Percentiles rank a stretch among this genome's conserved stretches.
Conservation (phyloP, 2,797 vertebrate genomes). For the Notolabrus celidotus region DNA sequence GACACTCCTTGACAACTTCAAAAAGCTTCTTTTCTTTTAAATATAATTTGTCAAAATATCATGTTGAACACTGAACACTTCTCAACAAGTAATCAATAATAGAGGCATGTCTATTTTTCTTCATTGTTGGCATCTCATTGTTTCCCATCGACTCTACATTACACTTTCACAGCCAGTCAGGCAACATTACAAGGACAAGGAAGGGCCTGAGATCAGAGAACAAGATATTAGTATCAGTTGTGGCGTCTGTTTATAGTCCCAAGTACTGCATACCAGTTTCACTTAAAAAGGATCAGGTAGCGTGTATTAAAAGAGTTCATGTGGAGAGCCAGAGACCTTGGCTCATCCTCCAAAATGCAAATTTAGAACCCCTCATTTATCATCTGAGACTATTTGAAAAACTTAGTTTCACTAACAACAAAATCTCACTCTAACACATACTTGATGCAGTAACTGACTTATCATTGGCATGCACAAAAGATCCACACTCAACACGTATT, state of each 20-base stretch:
- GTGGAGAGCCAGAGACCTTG: not conserved
- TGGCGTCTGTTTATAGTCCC: not conserved
- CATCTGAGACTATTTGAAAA: not conserved
- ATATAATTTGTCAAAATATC: constrained; percentile 43
- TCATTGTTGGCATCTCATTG: constrained; percentile 18
- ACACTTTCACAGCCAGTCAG: constrained; percentile 2
- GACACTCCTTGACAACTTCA: constrained; percentile 24
- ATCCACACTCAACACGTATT: not conserved
- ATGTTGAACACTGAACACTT: constrained; percentile 61
- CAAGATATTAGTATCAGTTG: not conserved
- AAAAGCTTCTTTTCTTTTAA: constrained; percentile 22
- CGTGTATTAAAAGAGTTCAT: not conserved
- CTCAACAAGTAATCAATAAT: constrained; percentile 6
- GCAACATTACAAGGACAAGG: constrained; percentile 4
- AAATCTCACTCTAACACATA: not conserved
- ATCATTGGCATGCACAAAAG: constrained; percentile 1
- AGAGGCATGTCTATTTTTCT: constrained; percentile 4
- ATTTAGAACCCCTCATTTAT: not conserved
- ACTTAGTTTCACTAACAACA: constrained; percentile 4
- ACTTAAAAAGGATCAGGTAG: not conserved
- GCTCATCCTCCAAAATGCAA: not conserved
- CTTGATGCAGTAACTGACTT: constrained; percentile 4
- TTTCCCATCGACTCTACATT: constrained; percentile 3
- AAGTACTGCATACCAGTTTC: not conserved
- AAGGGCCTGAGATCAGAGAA: constrained; percentile 22